These are phyloP conservation scores for Girardinus metallicus DNA, from an alignment of 2,797 vertebrate genomes.

Conservation along the genomic window DNA sequence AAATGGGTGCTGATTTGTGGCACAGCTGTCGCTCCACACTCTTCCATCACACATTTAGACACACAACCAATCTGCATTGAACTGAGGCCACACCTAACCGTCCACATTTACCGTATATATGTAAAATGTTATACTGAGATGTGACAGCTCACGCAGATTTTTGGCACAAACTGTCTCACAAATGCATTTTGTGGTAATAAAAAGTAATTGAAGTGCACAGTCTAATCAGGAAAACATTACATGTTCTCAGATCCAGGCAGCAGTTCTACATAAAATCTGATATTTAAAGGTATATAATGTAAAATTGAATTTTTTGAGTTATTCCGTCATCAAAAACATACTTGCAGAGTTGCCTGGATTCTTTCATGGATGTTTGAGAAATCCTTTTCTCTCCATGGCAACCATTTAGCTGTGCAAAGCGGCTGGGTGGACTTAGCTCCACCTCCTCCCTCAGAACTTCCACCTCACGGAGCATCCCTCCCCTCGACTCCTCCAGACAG, in stretches of 20 bases:
- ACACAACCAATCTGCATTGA: conserved; percentile 23
- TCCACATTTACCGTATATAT: neutral
- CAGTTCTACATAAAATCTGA: neutral
- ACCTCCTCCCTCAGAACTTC: no score
- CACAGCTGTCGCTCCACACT: conserved; percentile 73
- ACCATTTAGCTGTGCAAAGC: no score
- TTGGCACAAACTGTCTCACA: neutral
- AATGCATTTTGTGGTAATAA: neutral
- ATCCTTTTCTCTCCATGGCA: no score
- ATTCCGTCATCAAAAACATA: no score
- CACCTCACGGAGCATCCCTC: no score
- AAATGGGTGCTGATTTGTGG: conserved; percentile 82
- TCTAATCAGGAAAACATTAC: neutral
- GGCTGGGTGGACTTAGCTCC: no score
- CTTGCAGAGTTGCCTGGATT: no score
- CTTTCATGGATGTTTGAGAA: no score
- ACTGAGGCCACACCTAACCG: conserved; percentile 2
- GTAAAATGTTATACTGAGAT: neutral
- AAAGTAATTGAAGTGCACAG: neutral
- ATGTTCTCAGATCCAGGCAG: neutral
- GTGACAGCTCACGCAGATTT: neutral
- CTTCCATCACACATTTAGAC: conserved; percentile 63
- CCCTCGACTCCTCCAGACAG: no score
- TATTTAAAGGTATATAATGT: neutral
- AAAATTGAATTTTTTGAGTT: no score